phyloP scores from a whole-genome alignment of 2,113 vertebrate species.

The Eudyptes chrysolophus region DNA sequence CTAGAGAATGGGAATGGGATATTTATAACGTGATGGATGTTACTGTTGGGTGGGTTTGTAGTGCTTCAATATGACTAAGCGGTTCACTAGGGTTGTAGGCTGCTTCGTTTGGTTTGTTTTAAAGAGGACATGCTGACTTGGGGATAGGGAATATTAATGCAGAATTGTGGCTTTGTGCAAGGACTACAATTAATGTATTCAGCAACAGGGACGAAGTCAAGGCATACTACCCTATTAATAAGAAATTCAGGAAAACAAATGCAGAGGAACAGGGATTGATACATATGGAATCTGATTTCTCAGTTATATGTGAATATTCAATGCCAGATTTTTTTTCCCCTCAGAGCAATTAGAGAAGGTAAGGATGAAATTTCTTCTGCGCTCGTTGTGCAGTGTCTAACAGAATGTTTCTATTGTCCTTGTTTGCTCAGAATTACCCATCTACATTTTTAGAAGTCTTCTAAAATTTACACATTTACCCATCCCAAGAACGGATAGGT shows the following conservation, averaged over 20 bases:
- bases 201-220: background rate
- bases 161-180: background rate
- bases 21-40: slow-evolving; percentile 62
- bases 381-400: background rate
- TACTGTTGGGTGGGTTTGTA: slow-evolving; percentile 30
- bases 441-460: background rate
- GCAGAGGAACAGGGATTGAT: background rate
- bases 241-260: background rate
- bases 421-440: background rate
- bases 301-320: background rate
- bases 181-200: background rate
- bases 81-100: background rate
- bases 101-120: background rate
- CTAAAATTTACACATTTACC: background rate
- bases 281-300: background rate
- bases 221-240: background rate
- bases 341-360: background rate
- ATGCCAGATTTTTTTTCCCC: background rate
- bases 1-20: slow-evolving; percentile 38
- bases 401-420: background rate
- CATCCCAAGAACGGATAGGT: background rate
- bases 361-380: background rate
- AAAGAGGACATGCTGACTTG: background rate
- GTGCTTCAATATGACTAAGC: background rate
- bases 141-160: background rate